Evolutionary conservation across 1,140 invertebrate genomes (phyloP).

Genomic region (Megalonaias nervosa): DNA sequence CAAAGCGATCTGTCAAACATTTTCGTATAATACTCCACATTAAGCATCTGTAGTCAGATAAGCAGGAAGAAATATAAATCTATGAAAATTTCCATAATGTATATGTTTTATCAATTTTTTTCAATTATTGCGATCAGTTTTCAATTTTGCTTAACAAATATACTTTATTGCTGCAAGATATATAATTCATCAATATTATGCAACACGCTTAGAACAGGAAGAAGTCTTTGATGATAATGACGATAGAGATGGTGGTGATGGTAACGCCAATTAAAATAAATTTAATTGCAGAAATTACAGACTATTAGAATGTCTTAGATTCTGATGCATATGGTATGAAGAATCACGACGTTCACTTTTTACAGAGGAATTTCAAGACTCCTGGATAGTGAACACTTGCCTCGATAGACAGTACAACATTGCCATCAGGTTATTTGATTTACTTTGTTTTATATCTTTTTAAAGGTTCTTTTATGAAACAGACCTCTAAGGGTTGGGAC

Average conservation of each 20-base stretch:
- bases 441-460: neutral
- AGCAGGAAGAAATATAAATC: neutral
- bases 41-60: neutral
- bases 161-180: too few relatives aligned
- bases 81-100: too few relatives aligned
- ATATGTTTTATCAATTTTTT: too few relatives aligned
- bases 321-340: neutral
- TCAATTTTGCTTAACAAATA: too few relatives aligned
- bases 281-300: neutral
- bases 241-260: too few relatives aligned
- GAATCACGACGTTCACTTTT: neutral
- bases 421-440: neutral
- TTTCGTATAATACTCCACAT: neutral
- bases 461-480: conserved; percentile 11
- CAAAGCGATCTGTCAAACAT: neutral
- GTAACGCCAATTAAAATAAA: too few relatives aligned
- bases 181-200: too few relatives aligned
- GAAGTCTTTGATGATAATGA: too few relatives aligned
- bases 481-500: conserved; percentile 20
- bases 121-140: too few relatives aligned
- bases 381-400: neutral
- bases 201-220: too few relatives aligned
- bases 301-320: neutral
- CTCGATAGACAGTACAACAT: neutral
- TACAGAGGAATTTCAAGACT: neutral